These are phyloP conservation scores for Mylabris sibirica DNA, from an alignment of 2,888 invertebrate genomes.

Conservation along the genomic window DNA sequence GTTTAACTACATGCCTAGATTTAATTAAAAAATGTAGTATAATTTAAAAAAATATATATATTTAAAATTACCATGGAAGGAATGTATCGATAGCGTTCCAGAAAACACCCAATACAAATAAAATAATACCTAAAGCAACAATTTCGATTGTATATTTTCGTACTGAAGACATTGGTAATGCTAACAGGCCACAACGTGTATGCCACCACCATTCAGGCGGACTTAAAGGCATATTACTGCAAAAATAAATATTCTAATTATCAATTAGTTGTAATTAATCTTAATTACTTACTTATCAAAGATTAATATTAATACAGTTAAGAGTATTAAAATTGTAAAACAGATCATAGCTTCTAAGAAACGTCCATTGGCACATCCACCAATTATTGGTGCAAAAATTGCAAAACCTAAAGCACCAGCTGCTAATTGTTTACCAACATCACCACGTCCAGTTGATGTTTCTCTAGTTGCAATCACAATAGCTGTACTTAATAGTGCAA, in stretches of 20 bases:
- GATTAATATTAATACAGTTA: slow-evolving; percentile 69
- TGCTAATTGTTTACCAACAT: slow-evolving; percentile 80
- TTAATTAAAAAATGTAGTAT: too few relatives aligned
- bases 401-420: slow-evolving; percentile 79
- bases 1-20: slow-evolving; percentile 64
- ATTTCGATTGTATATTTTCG: slow-evolving; percentile 79
- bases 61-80: slow-evolving; percentile 65
- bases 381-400: slow-evolving; percentile 71
- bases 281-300: slow-evolving; percentile 64
- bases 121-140: slow-evolving; percentile 72
- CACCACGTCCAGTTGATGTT: slow-evolving; percentile 80
- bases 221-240: slow-evolving; percentile 76
- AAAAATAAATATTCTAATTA: too few relatives aligned
- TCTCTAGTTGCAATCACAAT: slow-evolving; percentile 84
- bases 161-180: slow-evolving; percentile 81
- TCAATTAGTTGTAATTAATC: background rate
- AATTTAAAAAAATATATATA: too few relatives aligned
- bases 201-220: slow-evolving; percentile 92
- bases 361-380: slow-evolving; percentile 56
- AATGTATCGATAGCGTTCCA: slow-evolving; percentile 85
- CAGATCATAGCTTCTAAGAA: slow-evolving; percentile 66
- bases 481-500: slow-evolving; percentile 76
- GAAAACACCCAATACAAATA: slow-evolving; percentile 76
- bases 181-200: slow-evolving; percentile 77
- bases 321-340: slow-evolving; percentile 66